A percentile compares a stretch with the other conserved stretches of the same genome.
Evolutionary conservation across 2,888 invertebrate species (phyloP).

Genomic region (Chaitophorus viminalis): DNA sequence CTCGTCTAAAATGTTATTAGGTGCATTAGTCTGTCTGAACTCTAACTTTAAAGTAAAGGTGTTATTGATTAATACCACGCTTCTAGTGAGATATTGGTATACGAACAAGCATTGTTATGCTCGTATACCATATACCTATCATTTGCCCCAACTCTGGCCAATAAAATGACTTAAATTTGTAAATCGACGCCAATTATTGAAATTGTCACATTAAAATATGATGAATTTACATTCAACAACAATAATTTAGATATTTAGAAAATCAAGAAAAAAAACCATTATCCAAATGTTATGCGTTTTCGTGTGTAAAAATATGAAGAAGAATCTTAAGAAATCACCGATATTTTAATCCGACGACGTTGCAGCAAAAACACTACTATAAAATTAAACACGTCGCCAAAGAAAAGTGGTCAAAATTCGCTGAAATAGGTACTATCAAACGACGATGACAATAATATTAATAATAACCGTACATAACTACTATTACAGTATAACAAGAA

Average conservation of each 20-base stretch:
- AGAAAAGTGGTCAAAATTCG: conserved; percentile 24
- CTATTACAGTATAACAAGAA: conserved; percentile 57
- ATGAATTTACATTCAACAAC: conserved; percentile 1
- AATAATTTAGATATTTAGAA: neutral
- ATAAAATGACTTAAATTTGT: neutral
- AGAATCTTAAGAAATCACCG: conserved; percentile 10
- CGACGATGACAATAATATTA: conserved; percentile 27
- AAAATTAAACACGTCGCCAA: conserved; percentile 16
- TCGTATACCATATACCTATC: neutral
- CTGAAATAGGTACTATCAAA: conserved; percentile 15
- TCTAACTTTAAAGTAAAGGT: no score
- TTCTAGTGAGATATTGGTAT: neutral
- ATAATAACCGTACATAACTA: conserved; percentile 43
- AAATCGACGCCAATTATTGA: neutral
- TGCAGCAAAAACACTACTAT: conserved; percentile 11
- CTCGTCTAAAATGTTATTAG: neutral
- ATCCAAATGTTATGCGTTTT: neutral
- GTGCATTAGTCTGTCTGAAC: neutral
- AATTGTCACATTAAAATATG: neutral
- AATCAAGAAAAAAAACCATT: neutral
- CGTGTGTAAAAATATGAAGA: conserved; percentile 4
- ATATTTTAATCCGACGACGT: conserved; percentile 2
- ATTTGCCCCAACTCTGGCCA: neutral
- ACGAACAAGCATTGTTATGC: neutral
- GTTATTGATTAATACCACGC: neutral